phyloP scores from a whole-genome alignment of 2,113 vertebrate genomes.

The Physeter macrocephalus region DNA sequence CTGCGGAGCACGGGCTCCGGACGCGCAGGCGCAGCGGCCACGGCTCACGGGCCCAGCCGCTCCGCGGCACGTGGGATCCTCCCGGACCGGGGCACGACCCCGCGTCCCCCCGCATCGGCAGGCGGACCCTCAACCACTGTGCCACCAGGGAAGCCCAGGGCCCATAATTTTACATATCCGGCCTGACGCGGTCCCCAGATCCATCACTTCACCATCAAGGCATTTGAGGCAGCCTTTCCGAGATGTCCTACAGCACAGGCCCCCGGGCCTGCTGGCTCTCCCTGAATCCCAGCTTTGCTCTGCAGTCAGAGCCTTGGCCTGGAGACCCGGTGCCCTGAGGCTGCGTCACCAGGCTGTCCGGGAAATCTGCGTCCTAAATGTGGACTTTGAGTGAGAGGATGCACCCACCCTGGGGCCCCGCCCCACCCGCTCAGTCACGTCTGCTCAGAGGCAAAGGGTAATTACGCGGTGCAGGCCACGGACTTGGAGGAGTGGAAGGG shows the following conservation, averaged over 20 bases:
- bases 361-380: neutral
- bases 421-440: neutral
- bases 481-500: neutral
- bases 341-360: neutral
- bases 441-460: neutral
- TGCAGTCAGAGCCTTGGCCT: neutral
- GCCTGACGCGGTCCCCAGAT: neutral
- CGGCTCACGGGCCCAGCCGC: too few species aligned
- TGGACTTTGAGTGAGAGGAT: neutral
- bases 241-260: neutral
- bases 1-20: too few species aligned
- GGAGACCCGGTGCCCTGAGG: neutral
- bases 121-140: too few species aligned
- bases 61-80: too few species aligned
- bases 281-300: conserved; percentile 26
- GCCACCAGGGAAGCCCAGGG: too few species aligned
- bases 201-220: neutral
- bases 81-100: too few species aligned
- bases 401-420: fast-evolving
- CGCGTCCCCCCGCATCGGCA: too few species aligned
- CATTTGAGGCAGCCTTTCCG: neutral
- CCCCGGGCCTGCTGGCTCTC: neutral
- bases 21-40: too few species aligned
- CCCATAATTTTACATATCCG: neutral
- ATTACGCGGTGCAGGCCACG: fast-evolving